Evolutionary conservation across 2,797 vertebrate genomes (phyloP).

Genomic region (Urocyon cinereoargenteus): DNA sequence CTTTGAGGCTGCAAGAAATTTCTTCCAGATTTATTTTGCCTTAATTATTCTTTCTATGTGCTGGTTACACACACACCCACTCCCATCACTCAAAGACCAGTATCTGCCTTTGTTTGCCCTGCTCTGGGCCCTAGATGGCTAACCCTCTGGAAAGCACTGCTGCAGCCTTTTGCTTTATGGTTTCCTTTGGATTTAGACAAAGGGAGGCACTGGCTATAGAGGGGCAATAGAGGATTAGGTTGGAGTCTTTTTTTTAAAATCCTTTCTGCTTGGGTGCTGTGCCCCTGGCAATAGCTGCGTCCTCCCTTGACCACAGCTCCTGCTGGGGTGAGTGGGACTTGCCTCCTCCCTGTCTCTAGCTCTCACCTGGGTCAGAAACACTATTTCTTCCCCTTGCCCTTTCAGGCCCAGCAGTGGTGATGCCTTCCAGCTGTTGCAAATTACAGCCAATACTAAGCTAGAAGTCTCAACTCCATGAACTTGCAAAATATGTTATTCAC

Average conservation of each 20-base stretch:
- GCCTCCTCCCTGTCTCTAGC: background rate
- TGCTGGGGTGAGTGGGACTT: background rate
- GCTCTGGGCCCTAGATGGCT: background rate
- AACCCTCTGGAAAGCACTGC: background rate
- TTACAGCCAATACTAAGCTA: background rate
- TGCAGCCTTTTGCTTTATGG: background rate
- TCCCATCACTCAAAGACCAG: background rate
- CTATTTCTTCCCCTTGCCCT: background rate
- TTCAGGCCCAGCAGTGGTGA: background rate
- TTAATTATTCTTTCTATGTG: background rate
- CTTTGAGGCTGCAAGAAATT: background rate
- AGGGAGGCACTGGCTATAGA: background rate
- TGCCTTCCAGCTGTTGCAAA: conserved; percentile 26
- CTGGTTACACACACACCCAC: no score
- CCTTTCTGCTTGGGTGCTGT: background rate
- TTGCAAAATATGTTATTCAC: background rate
- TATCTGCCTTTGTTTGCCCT: background rate
- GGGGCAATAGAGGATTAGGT: background rate
- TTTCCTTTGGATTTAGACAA: background rate
- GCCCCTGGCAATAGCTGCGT: background rate
- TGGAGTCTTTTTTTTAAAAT: background rate
- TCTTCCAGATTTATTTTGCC: background rate
- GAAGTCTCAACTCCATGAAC: background rate
- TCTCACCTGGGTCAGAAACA: background rate
- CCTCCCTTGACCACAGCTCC: background rate